Conservation (phyloP, 2,797 vertebrate species). For the Gymnopithys bicolor region DNA sequence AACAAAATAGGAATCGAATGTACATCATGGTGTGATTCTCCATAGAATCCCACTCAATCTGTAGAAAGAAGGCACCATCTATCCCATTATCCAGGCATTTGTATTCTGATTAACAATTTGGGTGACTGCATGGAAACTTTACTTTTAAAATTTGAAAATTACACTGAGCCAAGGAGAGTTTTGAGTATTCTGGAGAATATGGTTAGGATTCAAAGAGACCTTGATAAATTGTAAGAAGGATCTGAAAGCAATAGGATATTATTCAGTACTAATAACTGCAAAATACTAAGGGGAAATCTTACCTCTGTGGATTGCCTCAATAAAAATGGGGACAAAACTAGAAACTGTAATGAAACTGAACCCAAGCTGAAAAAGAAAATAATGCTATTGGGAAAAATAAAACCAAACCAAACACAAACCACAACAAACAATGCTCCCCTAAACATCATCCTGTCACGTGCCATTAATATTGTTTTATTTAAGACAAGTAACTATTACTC, state of each 20-base stretch:
- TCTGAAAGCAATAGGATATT: neutral
- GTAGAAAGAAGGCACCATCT: neutral
- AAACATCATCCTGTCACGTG: rapidly evolving
- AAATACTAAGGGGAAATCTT: neutral
- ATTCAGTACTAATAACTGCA: neutral
- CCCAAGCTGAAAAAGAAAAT: neutral
- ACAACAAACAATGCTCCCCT: neutral
- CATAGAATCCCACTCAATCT: neutral
- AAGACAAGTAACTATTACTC: neutral
- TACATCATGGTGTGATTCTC: neutral
- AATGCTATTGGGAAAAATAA: neutral
- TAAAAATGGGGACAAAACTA: neutral
- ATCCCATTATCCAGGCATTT: neutral
- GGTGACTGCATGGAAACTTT: neutral
- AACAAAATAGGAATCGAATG: neutral
- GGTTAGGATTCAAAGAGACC: neutral
- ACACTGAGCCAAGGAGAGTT: neutral
- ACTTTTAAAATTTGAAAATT: neutral
- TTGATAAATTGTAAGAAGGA: neutral
- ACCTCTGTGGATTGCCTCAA: neutral
- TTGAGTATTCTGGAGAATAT: neutral
- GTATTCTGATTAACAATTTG: neutral
- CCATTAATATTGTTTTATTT: neutral
- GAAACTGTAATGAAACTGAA: neutral
- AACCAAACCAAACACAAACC: rapidly evolving